Conservation (phyloP, 2,888 invertebrate genomes). For the Drosophila paramelanica region DNA sequence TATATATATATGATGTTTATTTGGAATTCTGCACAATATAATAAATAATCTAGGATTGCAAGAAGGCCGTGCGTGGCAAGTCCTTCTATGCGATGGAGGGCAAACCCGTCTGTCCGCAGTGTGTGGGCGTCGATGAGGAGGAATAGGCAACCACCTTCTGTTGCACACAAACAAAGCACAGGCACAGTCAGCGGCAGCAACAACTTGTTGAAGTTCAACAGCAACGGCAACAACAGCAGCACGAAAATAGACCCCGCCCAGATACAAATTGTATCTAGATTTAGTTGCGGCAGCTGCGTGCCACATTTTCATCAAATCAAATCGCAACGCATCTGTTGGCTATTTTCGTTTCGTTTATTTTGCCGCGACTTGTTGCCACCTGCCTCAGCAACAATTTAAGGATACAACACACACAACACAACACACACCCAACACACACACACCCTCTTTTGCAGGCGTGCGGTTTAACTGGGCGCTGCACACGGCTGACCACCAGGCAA, state of each 20-base stretch:
- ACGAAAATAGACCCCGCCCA: conserved; percentile 65
- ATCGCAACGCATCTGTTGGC: conserved; percentile 37
- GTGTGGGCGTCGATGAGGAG: conserved; percentile 96
- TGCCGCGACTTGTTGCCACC: conserved; percentile 17
- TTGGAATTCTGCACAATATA: neutral
- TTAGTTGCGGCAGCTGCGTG: conserved; percentile 53
- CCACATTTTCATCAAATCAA: conserved; percentile 57
- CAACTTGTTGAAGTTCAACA: conserved; percentile 64
- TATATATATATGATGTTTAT: conserved; percentile 29
- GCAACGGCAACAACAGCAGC: conserved; percentile 21
- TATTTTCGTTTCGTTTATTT: conserved; percentile 68
- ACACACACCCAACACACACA: conserved; percentile 17
- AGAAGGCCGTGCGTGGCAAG: conserved; percentile 95
- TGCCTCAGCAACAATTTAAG: conserved; percentile 11
- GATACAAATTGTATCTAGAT: conserved; percentile 31
- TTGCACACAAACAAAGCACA: neutral
- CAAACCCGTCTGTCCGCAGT: conserved; percentile 97
- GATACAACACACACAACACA: conserved; percentile 19
- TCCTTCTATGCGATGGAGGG: conserved; percentile 99
- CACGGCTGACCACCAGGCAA: conserved; percentile 37
- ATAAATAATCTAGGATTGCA: conserved; percentile 92
- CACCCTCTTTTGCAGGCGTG: neutral
- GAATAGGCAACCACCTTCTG: conserved; percentile 84
- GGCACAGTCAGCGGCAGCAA: conserved; percentile 7
- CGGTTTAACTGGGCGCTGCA: conserved; percentile 8